Evolutionary conservation across 2,888 invertebrate species (phyloP).

Genomic region (Drosophila melanosoma): DNA sequence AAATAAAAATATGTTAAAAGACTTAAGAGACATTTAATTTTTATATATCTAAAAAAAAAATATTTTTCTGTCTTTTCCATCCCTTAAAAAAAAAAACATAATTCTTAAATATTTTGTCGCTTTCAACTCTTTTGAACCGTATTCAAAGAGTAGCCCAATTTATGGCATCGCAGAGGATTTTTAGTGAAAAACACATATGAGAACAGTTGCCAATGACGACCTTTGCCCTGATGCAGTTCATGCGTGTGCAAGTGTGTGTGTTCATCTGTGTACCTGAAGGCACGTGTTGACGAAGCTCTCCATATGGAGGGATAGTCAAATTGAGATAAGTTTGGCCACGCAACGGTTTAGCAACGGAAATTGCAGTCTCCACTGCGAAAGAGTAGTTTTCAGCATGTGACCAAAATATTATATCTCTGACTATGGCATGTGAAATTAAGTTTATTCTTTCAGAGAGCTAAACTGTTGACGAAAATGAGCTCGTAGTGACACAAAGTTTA

Average conservation of each 20-base stretch:
- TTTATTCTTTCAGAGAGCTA: not conserved
- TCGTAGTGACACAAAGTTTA: not conserved
- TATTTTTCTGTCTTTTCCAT: not conserved
- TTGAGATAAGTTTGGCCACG: constrained; percentile 9
- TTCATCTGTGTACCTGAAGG: not conserved
- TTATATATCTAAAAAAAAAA: too few relatives aligned
- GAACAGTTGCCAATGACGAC: constrained; percentile 24
- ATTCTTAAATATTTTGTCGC: constrained; percentile 33
- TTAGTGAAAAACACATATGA: constrained; percentile 20
- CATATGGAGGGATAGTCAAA: not conserved
- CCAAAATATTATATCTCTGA: not conserved
- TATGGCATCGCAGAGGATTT: constrained; percentile 28
- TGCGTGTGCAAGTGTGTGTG: not conserved
- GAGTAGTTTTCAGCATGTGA: constrained; percentile 3
- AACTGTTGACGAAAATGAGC: not conserved
- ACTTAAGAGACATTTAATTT: not conserved
- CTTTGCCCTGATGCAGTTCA: constrained; percentile 1
- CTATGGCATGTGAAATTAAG: constrained; percentile 12
- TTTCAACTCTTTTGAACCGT: constrained; percentile 43
- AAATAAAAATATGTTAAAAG: not conserved
- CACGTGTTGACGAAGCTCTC: constrained; percentile 2
- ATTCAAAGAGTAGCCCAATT: constrained; percentile 35
- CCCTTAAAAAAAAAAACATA: constrained; percentile 27
- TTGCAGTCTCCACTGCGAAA: constrained; percentile 4
- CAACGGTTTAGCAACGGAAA: constrained; percentile 17